Evolutionary conservation across 2,888 invertebrate genomes (phyloP), one percentile per base, ranked within the genome.

Genomic region (Anthophora plumipes): DNA sequence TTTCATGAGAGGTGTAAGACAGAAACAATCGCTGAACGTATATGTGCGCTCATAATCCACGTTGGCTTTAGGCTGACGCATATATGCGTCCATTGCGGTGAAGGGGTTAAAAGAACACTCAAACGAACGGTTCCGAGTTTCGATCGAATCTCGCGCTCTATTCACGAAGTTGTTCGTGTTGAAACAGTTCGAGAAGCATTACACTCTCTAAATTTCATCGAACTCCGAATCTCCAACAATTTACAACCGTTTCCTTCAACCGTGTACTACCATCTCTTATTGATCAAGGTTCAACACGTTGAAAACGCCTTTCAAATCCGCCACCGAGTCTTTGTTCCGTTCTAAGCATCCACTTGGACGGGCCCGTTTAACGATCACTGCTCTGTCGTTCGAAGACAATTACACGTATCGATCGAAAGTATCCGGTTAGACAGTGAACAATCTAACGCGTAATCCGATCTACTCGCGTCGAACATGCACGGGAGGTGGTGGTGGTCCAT

Each of bases 401-500:
- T 83, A 82, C 81, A 64, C 74, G 81, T 71, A 75, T 57, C 72
- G 67, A 72, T 76, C 22, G 39, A 69, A 41, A 59, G 70, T 74
- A 83, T 71, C 71, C 71, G 22, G 59, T 50, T 20, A 12, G 50
- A 41, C 66, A 20, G 48, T 52, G 60, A 61, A 81, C 78, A 66
- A 74, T 83, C 68, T 69, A 83, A 81, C 71, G 74, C 75, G 83
- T 78, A 83, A 83, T 82, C 64, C 81, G 78, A 83, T 83, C 83
- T 66, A 57, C 75, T 64, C 43, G 52, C 59, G 68, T 57, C 59
- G 43, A 37, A 72, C 64, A 77, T 68, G 68, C 72, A 37, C 69
- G 14, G 61, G 55, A 57, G 72, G 77, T 66, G 71, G 66, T 59
- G 72, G 77, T 66, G 71, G 66, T 59, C 74, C 71, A n/a, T 61